Evolutionary conservation across 1,140 invertebrate species (phyloP).

Genomic region (Anoplophora glabripennis): DNA sequence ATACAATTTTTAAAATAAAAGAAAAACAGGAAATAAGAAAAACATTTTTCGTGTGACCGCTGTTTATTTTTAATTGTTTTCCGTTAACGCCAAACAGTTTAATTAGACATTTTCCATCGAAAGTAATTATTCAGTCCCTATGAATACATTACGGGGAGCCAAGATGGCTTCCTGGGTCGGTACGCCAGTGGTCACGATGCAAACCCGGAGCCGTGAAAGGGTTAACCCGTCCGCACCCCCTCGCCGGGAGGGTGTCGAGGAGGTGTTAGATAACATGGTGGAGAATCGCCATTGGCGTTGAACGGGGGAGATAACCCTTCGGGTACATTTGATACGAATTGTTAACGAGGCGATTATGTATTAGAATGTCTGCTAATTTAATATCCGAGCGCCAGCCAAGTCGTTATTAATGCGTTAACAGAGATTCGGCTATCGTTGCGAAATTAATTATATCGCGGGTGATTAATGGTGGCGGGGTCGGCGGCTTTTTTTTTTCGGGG

Average conservation of each 20-base stretch:
- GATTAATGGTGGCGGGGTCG: slow-evolving; percentile 12
- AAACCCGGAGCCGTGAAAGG: slow-evolving; percentile 10
- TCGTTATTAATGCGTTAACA: slow-evolving; percentile 17
- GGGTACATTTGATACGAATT: slow-evolving; percentile 32
- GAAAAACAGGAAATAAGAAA: no score
- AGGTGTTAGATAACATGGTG: slow-evolving; percentile 30
- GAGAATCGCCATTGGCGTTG: slow-evolving; percentile 32
- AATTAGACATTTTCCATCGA: no score
- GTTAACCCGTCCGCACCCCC: slow-evolving; percentile 27
- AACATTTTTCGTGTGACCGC: no score
- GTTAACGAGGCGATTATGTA: slow-evolving; percentile 34
- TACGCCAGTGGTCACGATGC: slow-evolving; percentile 9
- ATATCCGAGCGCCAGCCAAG: slow-evolving; percentile 10
- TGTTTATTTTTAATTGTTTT: no score
- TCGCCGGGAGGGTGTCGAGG: slow-evolving; percentile 4
- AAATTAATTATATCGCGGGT: slow-evolving; percentile 18
- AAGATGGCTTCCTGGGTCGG: neutral
- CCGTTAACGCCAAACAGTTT: no score
- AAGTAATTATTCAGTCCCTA: no score
- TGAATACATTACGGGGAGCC: no score
- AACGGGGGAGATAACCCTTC: slow-evolving; percentile 29
- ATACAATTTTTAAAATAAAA: no score
- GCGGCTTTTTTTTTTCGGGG: neutral
- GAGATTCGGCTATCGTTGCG: slow-evolving; percentile 14
- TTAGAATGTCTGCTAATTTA: slow-evolving; percentile 29